phyloP scores from a whole-genome alignment of 2,797 vertebrate species.

The Dendrocincla tyrannina region DNA sequence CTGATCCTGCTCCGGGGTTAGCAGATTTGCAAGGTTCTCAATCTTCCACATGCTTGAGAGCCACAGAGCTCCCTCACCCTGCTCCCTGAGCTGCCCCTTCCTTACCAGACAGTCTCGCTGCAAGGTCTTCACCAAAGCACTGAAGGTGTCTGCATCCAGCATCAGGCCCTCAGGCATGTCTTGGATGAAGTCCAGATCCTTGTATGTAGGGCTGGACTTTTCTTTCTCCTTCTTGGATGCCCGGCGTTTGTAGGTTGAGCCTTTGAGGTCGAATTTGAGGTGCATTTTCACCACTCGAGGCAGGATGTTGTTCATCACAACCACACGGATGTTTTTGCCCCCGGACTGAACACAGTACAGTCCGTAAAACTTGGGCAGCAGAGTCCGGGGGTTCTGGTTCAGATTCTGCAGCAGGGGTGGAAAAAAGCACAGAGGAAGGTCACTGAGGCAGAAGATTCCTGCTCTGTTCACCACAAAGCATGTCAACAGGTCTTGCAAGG shows the following conservation, averaged over 20 bases:
- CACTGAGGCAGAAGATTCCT: background rate
- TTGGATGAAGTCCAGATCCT: slow-evolving; percentile 98
- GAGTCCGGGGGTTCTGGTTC: slow-evolving; percentile 96
- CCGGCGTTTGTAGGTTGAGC: slow-evolving; percentile 95
- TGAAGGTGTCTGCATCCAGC: slow-evolving; percentile 93
- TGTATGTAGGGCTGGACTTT: slow-evolving; percentile 92
- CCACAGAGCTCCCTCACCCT: background rate
- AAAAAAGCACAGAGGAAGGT: background rate
- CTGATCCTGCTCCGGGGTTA: background rate
- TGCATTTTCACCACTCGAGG: slow-evolving; percentile 96
- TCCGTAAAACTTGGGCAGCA: slow-evolving; percentile 97
- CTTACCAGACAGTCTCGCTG: slow-evolving; percentile 97
- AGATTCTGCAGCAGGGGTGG: slow-evolving; percentile 82
- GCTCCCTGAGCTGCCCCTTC: background rate
- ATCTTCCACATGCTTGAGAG: background rate
- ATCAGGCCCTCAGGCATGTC: slow-evolving; percentile 90
- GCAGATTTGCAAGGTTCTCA: background rate
- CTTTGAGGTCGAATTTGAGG: slow-evolving; percentile 96
- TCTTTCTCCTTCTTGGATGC: slow-evolving; percentile 96
- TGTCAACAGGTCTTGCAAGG: rapidly evolving
- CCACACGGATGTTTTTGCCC: slow-evolving; percentile 96
- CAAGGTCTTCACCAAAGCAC: slow-evolving; percentile 90
- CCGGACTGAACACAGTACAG: slow-evolving; percentile 97
- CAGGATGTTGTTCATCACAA: slow-evolving; percentile 98
- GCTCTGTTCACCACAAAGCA: background rate